phyloP scores from a whole-genome alignment of 1,140 invertebrate genomes.

The Aphis gossypii region DNA sequence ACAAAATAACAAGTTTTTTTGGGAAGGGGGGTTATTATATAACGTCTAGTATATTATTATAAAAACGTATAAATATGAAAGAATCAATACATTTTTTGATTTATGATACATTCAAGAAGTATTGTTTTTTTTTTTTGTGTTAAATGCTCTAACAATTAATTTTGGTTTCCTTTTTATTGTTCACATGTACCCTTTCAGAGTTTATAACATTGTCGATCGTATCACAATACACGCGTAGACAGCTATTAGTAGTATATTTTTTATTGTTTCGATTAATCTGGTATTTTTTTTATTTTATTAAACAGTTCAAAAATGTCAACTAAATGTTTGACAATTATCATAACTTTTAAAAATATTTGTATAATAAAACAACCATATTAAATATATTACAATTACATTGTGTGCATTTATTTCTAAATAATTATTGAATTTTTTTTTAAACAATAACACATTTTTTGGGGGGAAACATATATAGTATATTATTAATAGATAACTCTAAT shows the following conservation, averaged over 20 bases:
- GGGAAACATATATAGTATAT: neutral
- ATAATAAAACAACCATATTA: neutral
- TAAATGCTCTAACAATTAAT: neutral
- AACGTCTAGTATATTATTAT: neutral
- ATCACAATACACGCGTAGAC: neutral
- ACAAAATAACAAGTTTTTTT: neutral
- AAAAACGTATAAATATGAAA: neutral
- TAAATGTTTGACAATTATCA: neutral
- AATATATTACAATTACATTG: neutral
- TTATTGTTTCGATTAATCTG: neutral
- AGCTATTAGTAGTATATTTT: neutral
- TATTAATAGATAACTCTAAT: neutral
- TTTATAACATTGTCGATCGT: neutral
- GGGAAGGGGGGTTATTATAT: neutral
- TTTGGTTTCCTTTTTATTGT: slow-evolving; percentile 2
- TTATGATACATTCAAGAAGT: neutral
- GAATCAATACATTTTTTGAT: neutral
- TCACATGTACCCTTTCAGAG: neutral
- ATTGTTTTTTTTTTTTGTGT: neutral
- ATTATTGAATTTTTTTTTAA: neutral
- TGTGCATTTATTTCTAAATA: neutral
- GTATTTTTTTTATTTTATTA: neutral
- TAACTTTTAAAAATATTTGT: neutral
- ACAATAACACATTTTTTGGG: neutral
- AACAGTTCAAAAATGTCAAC: neutral